Percentiles rank a stretch among this genome's conserved stretches.
Evolutionary conservation across 2,888 invertebrate genomes (phyloP).

Genomic region (Rotaria socialis): DNA sequence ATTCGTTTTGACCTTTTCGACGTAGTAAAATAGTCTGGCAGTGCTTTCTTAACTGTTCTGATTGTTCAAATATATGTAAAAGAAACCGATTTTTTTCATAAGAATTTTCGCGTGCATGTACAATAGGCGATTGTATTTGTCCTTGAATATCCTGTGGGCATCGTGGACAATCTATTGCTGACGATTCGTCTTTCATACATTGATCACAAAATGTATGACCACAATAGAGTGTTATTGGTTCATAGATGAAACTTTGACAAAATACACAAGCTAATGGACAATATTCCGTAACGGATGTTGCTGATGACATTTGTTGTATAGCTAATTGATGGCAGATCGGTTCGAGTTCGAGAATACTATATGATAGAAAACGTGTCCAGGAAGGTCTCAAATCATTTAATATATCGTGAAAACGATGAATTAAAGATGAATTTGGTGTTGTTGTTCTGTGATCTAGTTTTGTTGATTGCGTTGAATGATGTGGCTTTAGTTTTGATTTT

Average conservation of each 20-base stretch:
- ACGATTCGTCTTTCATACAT: background rate
- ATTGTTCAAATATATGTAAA: background rate
- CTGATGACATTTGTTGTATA: background rate
- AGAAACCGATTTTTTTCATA: constrained; percentile 8
- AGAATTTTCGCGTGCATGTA: background rate
- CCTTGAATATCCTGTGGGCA: background rate
- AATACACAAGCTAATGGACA: background rate
- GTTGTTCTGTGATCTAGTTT: background rate
- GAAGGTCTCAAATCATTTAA: background rate
- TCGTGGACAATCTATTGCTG: background rate
- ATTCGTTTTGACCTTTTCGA: background rate
- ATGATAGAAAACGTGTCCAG: background rate
- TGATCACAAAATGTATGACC: constrained; percentile 27
- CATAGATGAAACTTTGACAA: background rate
- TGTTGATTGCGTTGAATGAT: background rate
- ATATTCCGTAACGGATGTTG: background rate
- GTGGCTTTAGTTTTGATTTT: background rate
- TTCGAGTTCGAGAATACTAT: background rate
- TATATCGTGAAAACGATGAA: background rate
- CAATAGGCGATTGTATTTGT: background rate
- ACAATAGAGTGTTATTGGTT: constrained; percentile 16
- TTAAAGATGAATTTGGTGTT: background rate
- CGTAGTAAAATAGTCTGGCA: too few relatives aligned
- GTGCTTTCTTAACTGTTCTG: background rate
- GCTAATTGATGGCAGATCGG: background rate